Percentiles rank a stretch among this genome's conserved stretches.
Conservation (phyloP, 2,113 vertebrate species). For the Nesoenas mayeri region DNA sequence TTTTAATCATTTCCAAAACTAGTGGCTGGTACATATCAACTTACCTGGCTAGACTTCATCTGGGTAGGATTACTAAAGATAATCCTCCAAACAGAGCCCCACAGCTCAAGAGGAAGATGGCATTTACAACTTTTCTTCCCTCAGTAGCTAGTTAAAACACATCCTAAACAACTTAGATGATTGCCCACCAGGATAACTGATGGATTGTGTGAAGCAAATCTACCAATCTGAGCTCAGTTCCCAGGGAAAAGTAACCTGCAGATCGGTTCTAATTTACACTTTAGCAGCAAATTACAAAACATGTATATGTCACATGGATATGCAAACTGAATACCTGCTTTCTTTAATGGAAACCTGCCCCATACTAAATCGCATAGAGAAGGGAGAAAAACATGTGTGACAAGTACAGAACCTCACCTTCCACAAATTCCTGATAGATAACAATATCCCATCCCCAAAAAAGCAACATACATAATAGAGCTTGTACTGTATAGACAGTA, state of each 20-base stretch:
- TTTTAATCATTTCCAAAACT: not conserved
- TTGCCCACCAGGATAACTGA: not conserved
- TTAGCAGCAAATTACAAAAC: not conserved
- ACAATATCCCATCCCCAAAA: not conserved
- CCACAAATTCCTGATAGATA: not conserved
- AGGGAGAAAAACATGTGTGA: not conserved
- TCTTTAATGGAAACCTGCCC: not conserved
- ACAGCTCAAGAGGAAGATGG: not conserved
- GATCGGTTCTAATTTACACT: not conserved
- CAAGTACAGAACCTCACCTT: not conserved
- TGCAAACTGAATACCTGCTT: not conserved
- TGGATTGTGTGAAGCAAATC: not conserved
- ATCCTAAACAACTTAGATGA: not conserved
- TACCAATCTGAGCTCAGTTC: not conserved
- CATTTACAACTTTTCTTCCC: not conserved
- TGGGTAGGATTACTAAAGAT: not conserved
- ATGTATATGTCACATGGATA: fast-evolving
- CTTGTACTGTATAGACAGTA: not conserved
- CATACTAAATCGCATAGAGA: no score
- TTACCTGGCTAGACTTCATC: not conserved
- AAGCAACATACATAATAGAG: not conserved
- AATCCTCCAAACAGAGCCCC: not conserved
- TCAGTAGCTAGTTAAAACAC: not conserved
- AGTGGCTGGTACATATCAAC: not conserved
- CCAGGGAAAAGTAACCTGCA: not conserved